phyloP scores from a whole-genome alignment of 2,888 invertebrate species.

The Apoderus coryli region DNA sequence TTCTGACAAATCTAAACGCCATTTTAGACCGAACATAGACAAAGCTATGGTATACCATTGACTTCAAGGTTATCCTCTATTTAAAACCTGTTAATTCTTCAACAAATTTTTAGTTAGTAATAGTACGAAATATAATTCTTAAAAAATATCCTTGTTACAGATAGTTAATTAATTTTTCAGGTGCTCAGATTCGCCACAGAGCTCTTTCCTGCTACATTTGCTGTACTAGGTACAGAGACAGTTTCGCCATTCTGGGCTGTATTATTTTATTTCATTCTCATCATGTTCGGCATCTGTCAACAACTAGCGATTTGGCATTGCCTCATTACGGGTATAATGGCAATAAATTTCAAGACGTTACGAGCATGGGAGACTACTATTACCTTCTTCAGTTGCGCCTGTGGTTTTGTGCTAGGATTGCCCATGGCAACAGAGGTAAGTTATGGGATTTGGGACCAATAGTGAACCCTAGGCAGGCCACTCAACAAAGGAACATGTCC shows the following conservation, averaged over 20 bases:
- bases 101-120: too few species aligned
- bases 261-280: constrained; percentile 69
- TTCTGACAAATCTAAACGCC: too few species aligned
- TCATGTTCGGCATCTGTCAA: constrained; percentile 77
- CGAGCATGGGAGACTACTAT: constrained; percentile 70
- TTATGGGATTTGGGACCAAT: too few species aligned
- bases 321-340: constrained; percentile 71
- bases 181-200: constrained; percentile 76
- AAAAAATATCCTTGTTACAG: background rate
- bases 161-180: constrained; percentile 22
- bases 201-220: constrained; percentile 74
- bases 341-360: constrained; percentile 56
- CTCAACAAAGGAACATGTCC: too few species aligned
- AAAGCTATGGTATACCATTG: too few species aligned
- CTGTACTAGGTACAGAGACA: constrained; percentile 56
- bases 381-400: constrained; percentile 69
- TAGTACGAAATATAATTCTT: constrained; percentile 4
- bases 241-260: constrained; percentile 82
- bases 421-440: constrained; percentile 75
- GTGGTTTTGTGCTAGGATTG: constrained; percentile 69
- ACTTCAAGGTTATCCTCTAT: too few species aligned
- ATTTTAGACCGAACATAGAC: too few species aligned
- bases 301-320: constrained; percentile 86
- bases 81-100: too few species aligned
- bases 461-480: too few species aligned